Percentiles rank a stretch among this genome's conserved stretches.
Conservation (phyloP, 2,888 invertebrate species). For the Drepanosiphum platanoidis region DNA sequence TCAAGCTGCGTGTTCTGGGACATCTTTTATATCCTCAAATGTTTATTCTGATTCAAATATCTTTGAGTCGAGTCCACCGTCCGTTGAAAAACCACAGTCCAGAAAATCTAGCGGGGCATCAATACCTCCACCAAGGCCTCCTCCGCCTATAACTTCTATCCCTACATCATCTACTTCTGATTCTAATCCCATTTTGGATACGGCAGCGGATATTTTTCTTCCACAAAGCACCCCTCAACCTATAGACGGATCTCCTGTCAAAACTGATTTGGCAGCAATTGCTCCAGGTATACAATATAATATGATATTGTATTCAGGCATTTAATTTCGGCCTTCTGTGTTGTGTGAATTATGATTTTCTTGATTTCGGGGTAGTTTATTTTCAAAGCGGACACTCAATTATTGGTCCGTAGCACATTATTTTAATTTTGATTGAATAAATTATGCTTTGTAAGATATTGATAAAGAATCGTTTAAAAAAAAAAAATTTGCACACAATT, state of each 20-base stretch:
- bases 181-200: constrained; percentile 64
- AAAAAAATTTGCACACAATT: constrained; percentile 10
- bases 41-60: constrained; percentile 34
- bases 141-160: constrained; percentile 32
- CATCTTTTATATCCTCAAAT: constrained; percentile 48
- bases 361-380: constrained; percentile 40
- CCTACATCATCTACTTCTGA: constrained; percentile 63
- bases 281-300: constrained; percentile 58
- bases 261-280: constrained; percentile 44
- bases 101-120: constrained; percentile 53
- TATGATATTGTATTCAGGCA: constrained; percentile 56
- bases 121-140: constrained; percentile 51
- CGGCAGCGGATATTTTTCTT: constrained; percentile 65
- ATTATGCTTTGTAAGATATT: constrained; percentile 27
- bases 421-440: constrained; percentile 14
- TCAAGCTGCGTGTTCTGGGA: constrained; percentile 55
- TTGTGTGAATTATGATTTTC: constrained; percentile 51
- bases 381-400: constrained; percentile 30
- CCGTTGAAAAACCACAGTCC: constrained; percentile 37
- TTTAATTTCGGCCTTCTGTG: constrained; percentile 48
- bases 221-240: constrained; percentile 64
- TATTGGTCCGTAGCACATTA: constrained; percentile 32
- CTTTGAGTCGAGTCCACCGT: constrained; percentile 35
- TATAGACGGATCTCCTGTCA: constrained; percentile 64
- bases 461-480: not conserved